A percentile compares a stretch with the other conserved stretches of the same genome.
phyloP scores from a whole-genome alignment of 2,888 invertebrate species.

The Habrosyne pyritoides region DNA sequence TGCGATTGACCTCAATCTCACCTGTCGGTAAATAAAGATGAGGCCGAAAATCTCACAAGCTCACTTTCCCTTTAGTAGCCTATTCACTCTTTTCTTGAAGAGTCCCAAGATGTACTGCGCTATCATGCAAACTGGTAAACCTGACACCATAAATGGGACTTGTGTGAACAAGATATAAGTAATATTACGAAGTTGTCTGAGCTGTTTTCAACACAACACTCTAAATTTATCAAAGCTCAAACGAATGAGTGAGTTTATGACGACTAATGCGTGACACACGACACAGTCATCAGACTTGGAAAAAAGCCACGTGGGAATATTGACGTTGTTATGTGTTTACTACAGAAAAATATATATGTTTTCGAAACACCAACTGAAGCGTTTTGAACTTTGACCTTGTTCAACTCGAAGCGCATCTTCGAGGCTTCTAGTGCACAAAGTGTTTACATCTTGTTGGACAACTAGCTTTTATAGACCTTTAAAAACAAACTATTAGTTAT shows the following conservation, averaged over 20 bases:
- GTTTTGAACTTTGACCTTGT: neutral
- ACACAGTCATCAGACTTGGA: constrained; percentile 2
- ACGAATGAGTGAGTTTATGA: neutral
- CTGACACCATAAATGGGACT: too few species aligned
- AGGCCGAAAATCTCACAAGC: too few species aligned
- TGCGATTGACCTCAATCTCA: too few species aligned
- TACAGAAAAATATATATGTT: neutral
- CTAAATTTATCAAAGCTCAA: neutral
- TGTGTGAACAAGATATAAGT: too few species aligned
- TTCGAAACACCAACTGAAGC: neutral
- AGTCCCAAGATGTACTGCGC: too few species aligned
- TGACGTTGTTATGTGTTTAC: neutral
- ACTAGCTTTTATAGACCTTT: neutral
- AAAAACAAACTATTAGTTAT: neutral
- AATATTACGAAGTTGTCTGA: too few species aligned
- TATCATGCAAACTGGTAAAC: too few species aligned
- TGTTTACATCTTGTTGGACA: neutral
- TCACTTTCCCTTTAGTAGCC: too few species aligned
- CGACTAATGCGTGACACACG: constrained; percentile 1
- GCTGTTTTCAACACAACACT: neutral
- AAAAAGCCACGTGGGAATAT: neutral
- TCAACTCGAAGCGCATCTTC: too few species aligned
- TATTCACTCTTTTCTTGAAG: too few species aligned
- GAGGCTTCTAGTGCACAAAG: too few species aligned
- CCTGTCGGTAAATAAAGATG: too few species aligned